Percentiles rank a stretch among this genome's conserved stretches.
phyloP scores from a whole-genome alignment of 2,888 invertebrate species.

The Oligia strigilis region DNA sequence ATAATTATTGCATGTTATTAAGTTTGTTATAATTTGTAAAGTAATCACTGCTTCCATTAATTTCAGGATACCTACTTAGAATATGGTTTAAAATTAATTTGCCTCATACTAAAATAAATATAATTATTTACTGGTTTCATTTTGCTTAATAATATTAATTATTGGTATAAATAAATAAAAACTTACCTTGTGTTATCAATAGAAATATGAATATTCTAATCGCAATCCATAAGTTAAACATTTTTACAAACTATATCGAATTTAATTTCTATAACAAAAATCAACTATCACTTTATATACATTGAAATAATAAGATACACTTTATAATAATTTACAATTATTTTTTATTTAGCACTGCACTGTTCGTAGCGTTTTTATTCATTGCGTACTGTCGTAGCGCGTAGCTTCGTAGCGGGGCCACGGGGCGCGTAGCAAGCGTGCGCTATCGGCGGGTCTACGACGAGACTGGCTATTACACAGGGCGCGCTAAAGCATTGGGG shows the following conservation, averaged over 20 bases:
- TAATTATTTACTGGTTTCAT: neutral
- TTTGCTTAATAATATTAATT: neutral
- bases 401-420: slow-evolving; percentile 62
- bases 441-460: slow-evolving; percentile 69
- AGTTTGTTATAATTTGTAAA: neutral
- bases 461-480: slow-evolving; percentile 70
- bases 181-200: slow-evolving; percentile 74
- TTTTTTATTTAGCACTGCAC: slow-evolving; percentile 62
- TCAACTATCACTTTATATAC: slow-evolving; percentile 66
- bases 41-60: neutral
- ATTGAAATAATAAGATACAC: slow-evolving; percentile 61
- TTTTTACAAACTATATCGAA: slow-evolving; percentile 66
- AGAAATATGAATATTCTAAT: slow-evolving; percentile 71
- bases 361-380: slow-evolving; percentile 61
- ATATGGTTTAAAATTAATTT: neutral
- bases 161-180: neutral
- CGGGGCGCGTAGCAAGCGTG: slow-evolving; percentile 70
- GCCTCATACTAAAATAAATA: neutral
- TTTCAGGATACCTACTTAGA: neutral
- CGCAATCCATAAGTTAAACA: slow-evolving; percentile 69
- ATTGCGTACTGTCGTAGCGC: slow-evolving; percentile 65
- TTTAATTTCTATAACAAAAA: slow-evolving; percentile 60
- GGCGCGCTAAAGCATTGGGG: slow-evolving; percentile 65
- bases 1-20: neutral
- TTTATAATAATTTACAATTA: slow-evolving; percentile 47